These are phyloP conservation scores for Ashinkailepas kermadecensis DNA, from an alignment of 2,888 invertebrate species.

Conservation along the genomic window DNA sequence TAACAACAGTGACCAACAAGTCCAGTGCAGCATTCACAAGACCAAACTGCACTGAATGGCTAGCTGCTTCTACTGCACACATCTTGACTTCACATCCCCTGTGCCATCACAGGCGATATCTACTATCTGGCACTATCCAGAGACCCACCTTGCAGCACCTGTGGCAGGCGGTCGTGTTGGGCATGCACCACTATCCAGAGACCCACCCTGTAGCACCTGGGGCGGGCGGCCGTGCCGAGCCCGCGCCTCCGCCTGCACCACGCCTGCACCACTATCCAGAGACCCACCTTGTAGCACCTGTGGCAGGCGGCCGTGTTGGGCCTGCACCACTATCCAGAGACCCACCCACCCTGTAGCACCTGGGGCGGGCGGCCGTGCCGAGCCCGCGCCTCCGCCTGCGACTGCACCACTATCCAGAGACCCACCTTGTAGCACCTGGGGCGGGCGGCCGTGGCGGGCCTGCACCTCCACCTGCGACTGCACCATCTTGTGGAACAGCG, in stretches of 20 bases:
- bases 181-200: too few species aligned
- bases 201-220: not conserved
- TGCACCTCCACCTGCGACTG: not conserved
- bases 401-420: too few species aligned
- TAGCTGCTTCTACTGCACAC: too few species aligned
- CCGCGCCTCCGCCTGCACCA: not conserved
- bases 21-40: too few species aligned
- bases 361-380: not conserved
- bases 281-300: too few species aligned
- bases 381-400: not conserved
- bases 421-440: not conserved
- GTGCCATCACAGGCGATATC: not conserved
- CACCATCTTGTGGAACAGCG: constrained; percentile 16
- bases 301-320: not conserved
- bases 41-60: too few species aligned
- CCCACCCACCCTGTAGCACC: not conserved
- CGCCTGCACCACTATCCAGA: too few species aligned
- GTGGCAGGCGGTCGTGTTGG: not conserved
- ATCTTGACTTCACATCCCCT: not conserved
- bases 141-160: too few species aligned
- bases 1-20: too few species aligned
- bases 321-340: too few species aligned
- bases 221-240: not conserved
- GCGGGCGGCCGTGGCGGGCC: not conserved
- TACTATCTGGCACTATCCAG: too few species aligned